Percentiles rank a stretch among this genome's conserved stretches.
phyloP scores from a whole-genome alignment of 2,888 invertebrate genomes.

The Ptilodon capucinus region DNA sequence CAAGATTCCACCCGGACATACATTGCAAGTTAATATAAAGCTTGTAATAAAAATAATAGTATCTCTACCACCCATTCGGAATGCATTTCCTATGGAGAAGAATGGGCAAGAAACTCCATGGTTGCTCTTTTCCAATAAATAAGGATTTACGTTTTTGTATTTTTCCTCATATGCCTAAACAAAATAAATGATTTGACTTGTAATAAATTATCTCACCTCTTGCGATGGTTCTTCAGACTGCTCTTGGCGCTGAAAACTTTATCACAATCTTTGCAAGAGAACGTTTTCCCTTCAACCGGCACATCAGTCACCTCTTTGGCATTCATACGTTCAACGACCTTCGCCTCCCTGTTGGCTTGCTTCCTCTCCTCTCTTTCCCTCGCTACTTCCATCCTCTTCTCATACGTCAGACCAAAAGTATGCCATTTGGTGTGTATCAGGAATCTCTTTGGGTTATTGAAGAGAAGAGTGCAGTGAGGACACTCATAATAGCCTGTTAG shows the following conservation, averaged over 20 bases:
- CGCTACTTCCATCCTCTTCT: conserved; percentile 46
- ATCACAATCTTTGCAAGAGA: conserved; percentile 65
- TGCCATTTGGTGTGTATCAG: conserved; percentile 75
- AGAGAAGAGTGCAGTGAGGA: conserved; percentile 54
- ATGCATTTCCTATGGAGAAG: too few relatives aligned
- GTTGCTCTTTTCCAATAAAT: too few relatives aligned
- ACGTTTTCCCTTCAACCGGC: conserved; percentile 29
- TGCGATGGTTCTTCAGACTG: conserved; percentile 65
- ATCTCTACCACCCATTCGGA: too few relatives aligned
- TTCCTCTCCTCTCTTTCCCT: conserved; percentile 43
- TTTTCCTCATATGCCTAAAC: too few relatives aligned
- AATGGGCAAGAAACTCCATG: too few relatives aligned
- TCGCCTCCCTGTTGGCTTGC: conserved; percentile 43
- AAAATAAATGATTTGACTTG: too few relatives aligned
- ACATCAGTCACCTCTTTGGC: conserved; percentile 32
- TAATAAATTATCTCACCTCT: conserved; percentile 42
- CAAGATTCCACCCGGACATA: too few relatives aligned
- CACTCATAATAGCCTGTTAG: conserved; percentile 55
- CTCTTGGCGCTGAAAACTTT: conserved; percentile 55
- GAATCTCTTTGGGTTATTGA: conserved; percentile 66
- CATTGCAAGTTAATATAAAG: too few relatives aligned
- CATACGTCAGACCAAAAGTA: conserved; percentile 58
- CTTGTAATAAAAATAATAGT: too few relatives aligned
- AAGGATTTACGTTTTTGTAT: too few relatives aligned
- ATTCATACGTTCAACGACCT: conserved; percentile 31